phyloP scores from a whole-genome alignment of 2,888 invertebrate species.

The Phlogophora meticulosa region DNA sequence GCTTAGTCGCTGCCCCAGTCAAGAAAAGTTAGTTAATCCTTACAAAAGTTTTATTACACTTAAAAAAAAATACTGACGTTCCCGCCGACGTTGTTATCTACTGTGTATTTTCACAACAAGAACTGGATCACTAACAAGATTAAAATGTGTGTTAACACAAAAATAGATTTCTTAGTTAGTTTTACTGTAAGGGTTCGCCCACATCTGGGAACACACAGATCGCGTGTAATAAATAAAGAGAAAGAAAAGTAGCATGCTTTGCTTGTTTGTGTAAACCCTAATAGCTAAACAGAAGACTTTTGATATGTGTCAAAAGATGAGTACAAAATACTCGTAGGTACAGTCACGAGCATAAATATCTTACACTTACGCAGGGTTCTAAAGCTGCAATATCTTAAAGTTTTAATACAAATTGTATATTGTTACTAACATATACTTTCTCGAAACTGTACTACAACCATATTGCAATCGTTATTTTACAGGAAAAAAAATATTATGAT shows the following conservation, averaged over 20 bases:
- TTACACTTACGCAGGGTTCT: too few relatives aligned
- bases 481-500: too few relatives aligned
- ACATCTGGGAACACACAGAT: not conserved
- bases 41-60: not conserved
- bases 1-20: not conserved
- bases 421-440: too few relatives aligned
- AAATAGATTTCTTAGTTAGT: conserved; percentile 56
- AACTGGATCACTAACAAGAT: conserved; percentile 65
- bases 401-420: too few relatives aligned
- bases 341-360: too few relatives aligned
- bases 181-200: conserved; percentile 18
- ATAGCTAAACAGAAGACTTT: conserved; percentile 4
- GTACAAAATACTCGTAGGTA: conserved; percentile 2
- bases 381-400: too few relatives aligned
- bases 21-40: not conserved
- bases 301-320: conserved; percentile 35
- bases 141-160: conserved; percentile 50
- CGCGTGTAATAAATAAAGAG: not conserved
- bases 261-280: conserved; percentile 4
- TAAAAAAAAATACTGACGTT: conserved; percentile 1
- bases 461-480: too few relatives aligned
- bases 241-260: not conserved
- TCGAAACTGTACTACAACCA: too few relatives aligned
- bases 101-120: conserved; percentile 41
- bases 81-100: not conserved